A percentile compares a stretch with the other conserved stretches of the same genome.
These are phyloP conservation scores for Teleogryllus occipitalis DNA, from an alignment of 1,140 invertebrate species.

Conservation along the genomic window DNA sequence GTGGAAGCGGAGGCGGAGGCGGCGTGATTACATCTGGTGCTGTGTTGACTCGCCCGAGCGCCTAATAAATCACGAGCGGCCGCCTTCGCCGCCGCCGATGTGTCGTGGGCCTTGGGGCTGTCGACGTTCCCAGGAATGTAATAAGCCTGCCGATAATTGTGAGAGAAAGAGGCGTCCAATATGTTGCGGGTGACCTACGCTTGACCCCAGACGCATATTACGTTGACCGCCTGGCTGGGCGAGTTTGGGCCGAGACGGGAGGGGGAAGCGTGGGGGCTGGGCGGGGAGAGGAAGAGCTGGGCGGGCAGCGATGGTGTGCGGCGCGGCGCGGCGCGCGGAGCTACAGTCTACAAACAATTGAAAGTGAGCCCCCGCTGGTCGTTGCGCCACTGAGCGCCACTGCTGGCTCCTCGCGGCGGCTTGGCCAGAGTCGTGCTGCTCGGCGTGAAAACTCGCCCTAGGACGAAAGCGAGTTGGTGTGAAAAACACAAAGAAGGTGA, in stretches of 20 bases:
- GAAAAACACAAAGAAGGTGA: too few relatives aligned
- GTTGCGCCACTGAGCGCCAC: not conserved
- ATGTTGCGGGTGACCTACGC: conserved; percentile 7
- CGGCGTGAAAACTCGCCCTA: too few relatives aligned
- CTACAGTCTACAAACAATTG: not conserved
- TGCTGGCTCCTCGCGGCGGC: too few relatives aligned
- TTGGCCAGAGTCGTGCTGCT: too few relatives aligned
- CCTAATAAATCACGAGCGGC: not conserved
- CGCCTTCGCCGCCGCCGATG: not conserved
- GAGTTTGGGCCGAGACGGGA: not conserved
- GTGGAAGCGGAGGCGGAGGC: not conserved
- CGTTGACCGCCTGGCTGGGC: not conserved
- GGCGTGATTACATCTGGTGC: not conserved
- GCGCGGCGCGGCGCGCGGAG: too few relatives aligned
- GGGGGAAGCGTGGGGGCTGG: too few relatives aligned
- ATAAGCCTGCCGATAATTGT: conserved; percentile 12
- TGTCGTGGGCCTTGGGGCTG: not conserved
- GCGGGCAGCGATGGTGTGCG: not conserved
- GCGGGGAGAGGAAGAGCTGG: too few relatives aligned
- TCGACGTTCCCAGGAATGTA: conserved; percentile 7
- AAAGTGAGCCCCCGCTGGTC: not conserved
- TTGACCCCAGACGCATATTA: not conserved
- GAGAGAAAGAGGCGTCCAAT: conserved; percentile 15
- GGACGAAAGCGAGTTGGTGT: too few relatives aligned
- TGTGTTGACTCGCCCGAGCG: conserved; percentile 2